phyloP scores from a whole-genome alignment of 2,113 vertebrate species.

The Hyperopisus bebe region DNA sequence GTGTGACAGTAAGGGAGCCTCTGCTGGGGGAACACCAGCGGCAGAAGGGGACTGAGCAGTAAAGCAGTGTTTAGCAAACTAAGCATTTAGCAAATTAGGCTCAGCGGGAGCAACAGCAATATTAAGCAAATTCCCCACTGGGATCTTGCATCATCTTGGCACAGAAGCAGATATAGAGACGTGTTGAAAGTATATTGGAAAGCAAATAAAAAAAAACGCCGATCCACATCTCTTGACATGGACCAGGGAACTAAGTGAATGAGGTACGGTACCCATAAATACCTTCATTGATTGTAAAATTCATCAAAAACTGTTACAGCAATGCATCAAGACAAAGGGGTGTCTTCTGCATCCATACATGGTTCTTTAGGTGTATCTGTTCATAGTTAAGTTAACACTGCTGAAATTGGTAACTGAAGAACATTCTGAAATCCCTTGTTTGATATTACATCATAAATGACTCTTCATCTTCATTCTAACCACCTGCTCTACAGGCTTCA shows the following conservation, averaged over 20 bases:
- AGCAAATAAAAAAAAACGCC: neutral
- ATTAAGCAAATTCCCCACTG: neutral
- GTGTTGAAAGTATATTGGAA: neutral
- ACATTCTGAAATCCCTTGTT: neutral
- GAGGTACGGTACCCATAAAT: neutral
- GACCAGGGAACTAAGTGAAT: neutral
- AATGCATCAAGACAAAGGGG: neutral
- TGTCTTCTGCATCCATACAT: neutral
- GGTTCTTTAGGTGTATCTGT: neutral
- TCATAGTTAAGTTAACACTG: neutral
- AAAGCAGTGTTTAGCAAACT: slow-evolving; percentile 5
- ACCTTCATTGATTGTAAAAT: neutral
- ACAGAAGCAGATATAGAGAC: neutral
- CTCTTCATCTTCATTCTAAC: neutral
- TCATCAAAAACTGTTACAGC: neutral
- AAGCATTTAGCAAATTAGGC: slow-evolving; percentile 3
- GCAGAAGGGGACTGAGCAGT: neutral
- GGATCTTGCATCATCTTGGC: neutral
- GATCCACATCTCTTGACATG: neutral
- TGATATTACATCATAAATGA: neutral
- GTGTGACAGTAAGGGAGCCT: neutral
- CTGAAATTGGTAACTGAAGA: neutral
- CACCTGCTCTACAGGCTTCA: neutral
- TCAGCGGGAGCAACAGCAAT: neutral
- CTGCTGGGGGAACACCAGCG: neutral